These are phyloP conservation scores for Bergia sp. DNA, from an alignment of 92 coral and sea anemone genomes.

Conservation along the genomic window DNA sequence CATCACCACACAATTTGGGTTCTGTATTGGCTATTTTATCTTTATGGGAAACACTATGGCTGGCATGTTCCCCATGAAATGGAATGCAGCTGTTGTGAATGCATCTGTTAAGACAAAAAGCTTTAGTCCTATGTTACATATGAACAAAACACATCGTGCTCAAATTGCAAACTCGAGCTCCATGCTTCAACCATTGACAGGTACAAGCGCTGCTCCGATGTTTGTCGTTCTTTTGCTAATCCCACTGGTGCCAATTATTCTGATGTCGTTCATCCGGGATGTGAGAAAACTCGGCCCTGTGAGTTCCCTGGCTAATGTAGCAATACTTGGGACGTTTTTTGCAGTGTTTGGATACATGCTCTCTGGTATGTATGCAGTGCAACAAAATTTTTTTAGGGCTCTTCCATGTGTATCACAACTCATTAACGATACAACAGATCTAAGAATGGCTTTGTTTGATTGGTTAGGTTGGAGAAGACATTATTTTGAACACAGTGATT, in stretches of 20 bases:
- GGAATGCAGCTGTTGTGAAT: background rate
- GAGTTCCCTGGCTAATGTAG: constrained; percentile 72
- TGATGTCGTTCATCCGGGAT: constrained; percentile 82
- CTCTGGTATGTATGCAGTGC: constrained; percentile 66
- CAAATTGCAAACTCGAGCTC: constrained; percentile 4
- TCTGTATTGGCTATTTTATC: constrained; percentile 94
- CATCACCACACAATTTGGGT: constrained; percentile 80
- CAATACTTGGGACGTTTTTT: constrained; percentile 73
- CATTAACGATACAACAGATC: too few species aligned
- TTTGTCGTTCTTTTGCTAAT: constrained; percentile 69
- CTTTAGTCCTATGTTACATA: background rate
- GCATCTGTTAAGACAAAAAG: constrained; percentile 10
- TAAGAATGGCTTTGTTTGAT: too few species aligned
- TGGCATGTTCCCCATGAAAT: constrained; percentile 68
- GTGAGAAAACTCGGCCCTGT: constrained; percentile 84
- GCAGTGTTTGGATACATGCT: constrained; percentile 86
- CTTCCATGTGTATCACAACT: too few species aligned
- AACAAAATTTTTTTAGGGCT: too few species aligned
- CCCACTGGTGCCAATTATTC: constrained; percentile 71
- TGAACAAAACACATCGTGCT: background rate
- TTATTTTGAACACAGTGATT: too few species aligned
- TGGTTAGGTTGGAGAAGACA: too few species aligned
- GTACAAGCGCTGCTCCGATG: constrained; percentile 56
- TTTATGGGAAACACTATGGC: constrained; percentile 88
- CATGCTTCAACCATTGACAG: constrained; percentile 13